Base-by-base conservation (phyloP, 2,113 vertebrate species). In the Plotosus lineatus region DNA sequence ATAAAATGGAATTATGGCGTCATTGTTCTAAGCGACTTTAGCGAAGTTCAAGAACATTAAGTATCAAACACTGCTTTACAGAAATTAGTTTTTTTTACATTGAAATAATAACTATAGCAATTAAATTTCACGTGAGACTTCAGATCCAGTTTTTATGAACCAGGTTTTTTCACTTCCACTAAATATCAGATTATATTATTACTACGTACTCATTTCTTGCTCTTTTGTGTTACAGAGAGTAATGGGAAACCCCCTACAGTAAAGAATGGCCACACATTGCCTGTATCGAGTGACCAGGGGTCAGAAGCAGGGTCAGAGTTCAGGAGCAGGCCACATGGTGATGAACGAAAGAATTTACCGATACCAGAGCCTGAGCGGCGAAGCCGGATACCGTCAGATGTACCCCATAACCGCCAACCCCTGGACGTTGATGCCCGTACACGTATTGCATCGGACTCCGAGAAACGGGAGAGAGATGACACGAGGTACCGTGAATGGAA, bases 231-330 rank as follows among this genome's bases (percentile, higher is more conserved):
- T 71, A 75, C 88, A 98, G 96, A 93, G 83, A 91, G 77, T 72
- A 94, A 95, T 4, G 76, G 88, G 46, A 95, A 90, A 88, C 89
- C 84, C 0, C 72, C 87, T 3, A 72, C 89, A 0, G 83, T 97
- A 78, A 97, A 96, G 88, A 98, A 98, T 60, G 97, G 96, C 61
- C 96, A 98, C 76, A 94, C 92, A 0, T 65, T 90, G 28, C 92
- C 94, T 21, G 73, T 88, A 55, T 86, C 88, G 4, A 56, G 85
- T 33, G 90, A 91, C 63, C 86, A 56, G 14, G 48, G 84, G 44
- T 83, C 92, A 1, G 89, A 91, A 51, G 65, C 78, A 0, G 81
- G 77, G 1, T 86, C 76, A 86, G 86, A 83, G 17, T 19, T 58
- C 33, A 80, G 78, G 51, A 93, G 83, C 79, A 68, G 86, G 28